Evolutionary conservation across 2,797 vertebrate species (phyloP), one percentile per base, ranked within the genome.

Genomic region (Hoplostethus atlanticus): DNA sequence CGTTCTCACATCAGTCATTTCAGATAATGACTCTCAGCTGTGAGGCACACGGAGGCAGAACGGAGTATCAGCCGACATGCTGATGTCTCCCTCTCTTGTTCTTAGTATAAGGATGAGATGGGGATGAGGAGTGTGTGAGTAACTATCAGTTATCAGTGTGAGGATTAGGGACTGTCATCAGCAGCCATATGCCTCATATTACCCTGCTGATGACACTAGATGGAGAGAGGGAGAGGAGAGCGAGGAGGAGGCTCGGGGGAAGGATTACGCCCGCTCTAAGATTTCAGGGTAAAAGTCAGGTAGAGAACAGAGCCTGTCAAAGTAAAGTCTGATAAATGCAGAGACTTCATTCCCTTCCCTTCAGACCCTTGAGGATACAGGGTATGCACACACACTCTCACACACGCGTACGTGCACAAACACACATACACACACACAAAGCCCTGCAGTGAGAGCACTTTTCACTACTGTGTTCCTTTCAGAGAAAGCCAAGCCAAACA

Each of bases 161-260:
- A 83, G 89, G 91, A 92, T 93, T 93, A 92, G 82, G 47, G 84
- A 83, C 87, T 90, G 91, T 91, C 90, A 91, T 91, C 89, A 90
- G 85, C 84, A 87, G 83, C 86, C 87, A 84, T 87, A 81, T 91
- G 88, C 88, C 86, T 91, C 88, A 81, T 82, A 90, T 91, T 91
- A 89, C 87, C 88, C 88, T 88, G 80, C 62, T 66, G 84, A 84
- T 92, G 91, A 92, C 90, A 90, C 87, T 77, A 76, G 85, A 88
- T 80, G 78, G 81, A 83, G 77, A 69, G 70, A 75, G 71, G 50
- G 76, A 77, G 55, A 73, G 69, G 62, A 77, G 63, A 68, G 61
- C 67, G 57, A 80, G 63, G 78, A 76, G 72, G 73, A 72, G 70
- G 86, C 88, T 88, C 40, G 36, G 53, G 80, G 85, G 88, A 72